Evolutionary conservation across 2,888 invertebrate genomes (phyloP), one percentile per base, ranked within the genome.

Genomic region (Harmothoe impar): DNA sequence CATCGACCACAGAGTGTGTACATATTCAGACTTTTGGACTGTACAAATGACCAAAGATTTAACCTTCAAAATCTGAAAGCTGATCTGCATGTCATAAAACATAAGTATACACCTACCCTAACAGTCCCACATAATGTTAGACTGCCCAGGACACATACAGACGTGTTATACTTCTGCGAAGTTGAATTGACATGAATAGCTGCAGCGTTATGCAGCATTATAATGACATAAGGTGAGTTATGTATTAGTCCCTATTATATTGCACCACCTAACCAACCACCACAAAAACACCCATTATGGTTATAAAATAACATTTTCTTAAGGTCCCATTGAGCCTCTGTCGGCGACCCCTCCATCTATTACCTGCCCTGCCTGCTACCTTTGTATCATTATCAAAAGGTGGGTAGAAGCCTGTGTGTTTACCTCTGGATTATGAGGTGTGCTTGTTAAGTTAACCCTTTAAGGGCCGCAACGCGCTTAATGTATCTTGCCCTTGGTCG

Each of bases 241-340:
- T 62, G n/a, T n/a, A 62, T 62, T 62, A 62, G 62, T 62, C 62
- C 62, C 62, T 15, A 62, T 62, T n/a, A n/a, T 3, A 62, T 7
- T 5, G 62, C 23, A n/a, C n/a, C 62, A n/a, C 62, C 62, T n/a
- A 20, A 20, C n/a, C 3, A n/a, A 62, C 23, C 62, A 62, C 12
- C 62, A 62, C 23, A 43, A 43, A n/a, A 62, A 20, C 62, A 62
- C 20, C 15, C 62, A 62, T 3, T 62, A 5, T 62, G 62, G 62
- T 20, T n/a, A n/a, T 62, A 62, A 62, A 62, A 62, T 62, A 62
- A n/a, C 62, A 62, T 62, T 62, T 62, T 62, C 62, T 62, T n/a
- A 20, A n/a, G 23, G 62, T 62, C 20, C 23, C 62, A n/a, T 62
- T 62, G 62, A 62, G 62, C 7, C 20, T n/a, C n/a, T n/a, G 23